Base-by-base conservation (phyloP, 1,140 invertebrate species). In the Anadara kagoshimensis region DNA sequence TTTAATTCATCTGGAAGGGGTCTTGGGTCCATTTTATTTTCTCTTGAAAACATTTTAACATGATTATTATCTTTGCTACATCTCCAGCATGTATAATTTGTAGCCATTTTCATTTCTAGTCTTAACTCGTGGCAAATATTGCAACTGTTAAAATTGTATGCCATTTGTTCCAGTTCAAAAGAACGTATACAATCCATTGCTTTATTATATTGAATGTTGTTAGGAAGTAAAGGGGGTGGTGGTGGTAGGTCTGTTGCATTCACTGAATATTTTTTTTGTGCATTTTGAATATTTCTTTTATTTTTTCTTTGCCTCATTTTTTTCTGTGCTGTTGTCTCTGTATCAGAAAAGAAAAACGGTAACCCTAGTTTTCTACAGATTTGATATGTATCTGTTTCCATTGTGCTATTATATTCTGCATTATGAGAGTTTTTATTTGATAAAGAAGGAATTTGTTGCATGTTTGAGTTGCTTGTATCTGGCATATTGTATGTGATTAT, bases 11-110 rank as follows among this genome's bases (percentile, higher is more conserved):
- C 5, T 24, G 63, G 74, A 22, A 66, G 0, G 26, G 41, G 24
- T 22, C 45, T 20, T 20, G 74, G 74, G 29, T 76, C 49, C 74
- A 76, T 76, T 10, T 66, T 47, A 54, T 76, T 71, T 62, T 76
- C 47, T 22, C 1, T n/a, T 24, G 69, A 76, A 59, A 69, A 72
- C 58, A 73, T 69, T 68, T 72, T 76, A 16, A 76, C 56, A 18
- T 22, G 8, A 43, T 54, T 41, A 18, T 69, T 69, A 24, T 76
- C 75, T 26, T 5, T 20, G 5, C 0, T 14, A 36, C 75, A 72
- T n/a, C 64, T 44, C 26, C 36, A 44, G 29, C 63, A 76, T 54
- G 47, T 67, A 18, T 54, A 2, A 29, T 47, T 36, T 65, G 26
- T 58, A 16, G 41, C n/a, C 43, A 69, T 58, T 24, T 75, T 69